Evolutionary conservation across 1,140 invertebrate species (phyloP), one percentile per base, ranked within the genome.

Genomic region (Diprion similis): DNA sequence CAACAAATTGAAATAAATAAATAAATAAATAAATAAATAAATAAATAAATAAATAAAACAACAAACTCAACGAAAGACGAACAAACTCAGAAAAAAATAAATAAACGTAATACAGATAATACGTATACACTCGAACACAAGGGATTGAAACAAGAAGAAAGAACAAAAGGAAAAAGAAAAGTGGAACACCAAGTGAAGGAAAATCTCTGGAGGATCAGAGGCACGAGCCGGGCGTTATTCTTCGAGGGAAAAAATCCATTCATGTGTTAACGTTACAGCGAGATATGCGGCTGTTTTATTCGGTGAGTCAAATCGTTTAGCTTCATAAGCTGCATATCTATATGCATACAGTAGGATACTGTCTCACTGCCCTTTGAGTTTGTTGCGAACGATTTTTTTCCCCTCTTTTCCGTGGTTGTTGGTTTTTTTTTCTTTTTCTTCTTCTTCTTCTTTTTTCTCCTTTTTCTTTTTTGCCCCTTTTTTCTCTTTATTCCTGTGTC

Each of bases 201-300:
- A 37, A 37, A 37, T 37, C 24, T 37, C 24, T 37, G 24, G 24
- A 37, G 24, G 24, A 37, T 17, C 11, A 17, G 6, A 17, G 51
- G 6, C 51, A 59, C 51, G 51, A 59, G 6, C 51, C 11, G 51
- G n/a, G 51, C 51, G n/a, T 59, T 59, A 59, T 59, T 59, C 51
- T 59, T 59, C 51, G 24, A 37, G 24, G n/a, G n/a, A 59, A 17
- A 9, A 59, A 15, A 59, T 4, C 9, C 51, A 59, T 59, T 59
- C 51, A 59, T 59, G 51, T 59, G 51, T 59, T 59, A 59, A 59
- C 4, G 11, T 59, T 59, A 13, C 24, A 37, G 24, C n/a, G 51
- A 59, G 51, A 59, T 59, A 59, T 59, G 51, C 24, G 24, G 24
- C 51, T 59, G 51, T 59, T 59, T 59, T 59, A 59, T 59, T 59